phyloP scores from a whole-genome alignment of 2,797 vertebrate genomes.

The Coccyzus lansbergi region DNA sequence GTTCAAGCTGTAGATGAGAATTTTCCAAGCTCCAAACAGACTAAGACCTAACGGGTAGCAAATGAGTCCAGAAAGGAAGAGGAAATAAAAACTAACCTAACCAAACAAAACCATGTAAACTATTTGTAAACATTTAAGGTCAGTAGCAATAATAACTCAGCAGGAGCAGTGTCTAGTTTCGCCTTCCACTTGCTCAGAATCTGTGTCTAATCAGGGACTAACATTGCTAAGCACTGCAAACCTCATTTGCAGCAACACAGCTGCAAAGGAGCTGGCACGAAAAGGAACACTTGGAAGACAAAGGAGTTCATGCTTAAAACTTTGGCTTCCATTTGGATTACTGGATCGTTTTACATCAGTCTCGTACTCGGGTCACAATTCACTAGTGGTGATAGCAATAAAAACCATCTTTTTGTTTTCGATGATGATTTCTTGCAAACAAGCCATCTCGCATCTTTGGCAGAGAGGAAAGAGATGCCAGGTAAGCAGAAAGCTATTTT shows the following conservation, averaged over 20 bases:
- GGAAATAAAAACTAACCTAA: background rate
- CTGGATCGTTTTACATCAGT: background rate
- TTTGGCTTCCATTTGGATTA: background rate
- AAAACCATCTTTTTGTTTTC: background rate
- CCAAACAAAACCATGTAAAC: background rate
- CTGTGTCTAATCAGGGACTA: slow-evolving; percentile 7
- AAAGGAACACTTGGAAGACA: background rate
- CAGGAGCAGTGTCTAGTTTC: background rate
- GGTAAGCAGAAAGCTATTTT: background rate
- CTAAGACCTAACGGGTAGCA: background rate
- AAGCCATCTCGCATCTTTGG: background rate
- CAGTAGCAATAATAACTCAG: background rate
- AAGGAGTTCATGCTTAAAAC: background rate
- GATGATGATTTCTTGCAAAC: background rate
- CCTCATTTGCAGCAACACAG: background rate
- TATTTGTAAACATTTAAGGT: slow-evolving; percentile 2
- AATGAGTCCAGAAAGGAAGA: background rate
- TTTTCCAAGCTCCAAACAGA: background rate
- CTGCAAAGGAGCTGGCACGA: background rate
- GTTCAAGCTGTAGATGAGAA: background rate
- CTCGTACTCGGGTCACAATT: background rate
- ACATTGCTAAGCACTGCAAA: background rate
- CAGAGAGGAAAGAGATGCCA: background rate
- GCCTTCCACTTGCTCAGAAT: background rate
- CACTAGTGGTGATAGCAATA: background rate